phyloP scores from a whole-genome alignment of 2,888 invertebrate genomes.

The Sialis fuliginosa region DNA sequence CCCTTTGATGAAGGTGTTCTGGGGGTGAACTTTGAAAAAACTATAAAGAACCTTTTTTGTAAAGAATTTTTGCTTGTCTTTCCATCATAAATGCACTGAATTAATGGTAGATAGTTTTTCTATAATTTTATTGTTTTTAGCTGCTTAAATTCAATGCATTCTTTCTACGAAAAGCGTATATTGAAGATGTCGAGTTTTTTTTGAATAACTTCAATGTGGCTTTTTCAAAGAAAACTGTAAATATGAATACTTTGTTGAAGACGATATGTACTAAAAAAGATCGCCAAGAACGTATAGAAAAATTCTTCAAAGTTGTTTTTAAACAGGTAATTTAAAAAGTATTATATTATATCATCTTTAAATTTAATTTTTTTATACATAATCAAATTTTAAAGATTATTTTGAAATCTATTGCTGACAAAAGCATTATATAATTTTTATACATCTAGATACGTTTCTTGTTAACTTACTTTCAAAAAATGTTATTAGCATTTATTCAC shows the following conservation, averaged over 20 bases:
- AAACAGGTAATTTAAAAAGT: constrained; percentile 22
- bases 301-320: constrained; percentile 34
- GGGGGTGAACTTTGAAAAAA: too few relatives aligned
- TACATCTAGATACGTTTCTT: too few relatives aligned
- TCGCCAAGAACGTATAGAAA: constrained; percentile 29
- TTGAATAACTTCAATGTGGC: constrained; percentile 15
- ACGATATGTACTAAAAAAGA: constrained; percentile 26
- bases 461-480: too few relatives aligned
- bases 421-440: too few relatives aligned
- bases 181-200: constrained; percentile 22
- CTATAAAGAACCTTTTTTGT: too few relatives aligned
- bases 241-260: constrained; percentile 17
- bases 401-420: too few relatives aligned
- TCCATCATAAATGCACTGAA: too few relatives aligned
- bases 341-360: background rate
- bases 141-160: constrained; percentile 27
- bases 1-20: too few relatives aligned
- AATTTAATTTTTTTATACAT: background rate
- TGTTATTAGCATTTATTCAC: too few relatives aligned
- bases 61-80: too few relatives aligned
- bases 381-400: background rate
- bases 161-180: constrained; percentile 22
- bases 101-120: too few relatives aligned
- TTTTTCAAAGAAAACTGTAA: constrained; percentile 16
- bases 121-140: constrained; percentile 14